Conservation (phyloP, 1,140 invertebrate genomes). For the Psix sp. region DNA sequence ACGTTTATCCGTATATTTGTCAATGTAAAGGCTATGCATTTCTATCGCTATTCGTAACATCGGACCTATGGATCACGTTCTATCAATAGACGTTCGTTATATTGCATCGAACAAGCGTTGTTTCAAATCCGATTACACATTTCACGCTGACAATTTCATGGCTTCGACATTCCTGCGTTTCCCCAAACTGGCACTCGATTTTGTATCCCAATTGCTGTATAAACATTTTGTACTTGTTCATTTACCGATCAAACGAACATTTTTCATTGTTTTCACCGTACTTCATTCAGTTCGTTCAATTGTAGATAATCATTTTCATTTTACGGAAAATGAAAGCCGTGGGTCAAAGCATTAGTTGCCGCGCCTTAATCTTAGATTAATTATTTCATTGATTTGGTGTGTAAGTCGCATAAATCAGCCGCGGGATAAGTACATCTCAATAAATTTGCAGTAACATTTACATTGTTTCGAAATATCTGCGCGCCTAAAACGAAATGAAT, state of each 20-base stretch:
- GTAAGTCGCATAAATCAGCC: too few species aligned
- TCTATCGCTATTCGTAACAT: conserved; percentile 54
- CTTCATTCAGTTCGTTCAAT: too few species aligned
- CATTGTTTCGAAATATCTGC: conserved; percentile 7
- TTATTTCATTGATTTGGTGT: too few species aligned
- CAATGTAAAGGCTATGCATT: conserved; percentile 48
- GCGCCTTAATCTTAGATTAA: too few species aligned
- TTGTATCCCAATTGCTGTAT: background rate
- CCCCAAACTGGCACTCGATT: background rate
- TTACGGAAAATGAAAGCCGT: too few species aligned
- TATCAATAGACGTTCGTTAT: conserved; percentile 57
- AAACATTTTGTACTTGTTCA: conserved; percentile 7
- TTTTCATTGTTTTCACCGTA: too few species aligned
- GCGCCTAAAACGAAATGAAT: conserved; percentile 6
- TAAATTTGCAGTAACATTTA: background rate
- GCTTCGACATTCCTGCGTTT: conserved; percentile 7
- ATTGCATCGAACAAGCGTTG: conserved; percentile 50
- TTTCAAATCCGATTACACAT: conserved; percentile 47
- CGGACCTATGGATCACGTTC: conserved; percentile 53
- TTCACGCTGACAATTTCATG: conserved; percentile 40
- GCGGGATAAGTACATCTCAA: too few species aligned
- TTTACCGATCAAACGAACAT: background rate
- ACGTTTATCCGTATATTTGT: conserved; percentile 33
- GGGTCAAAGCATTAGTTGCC: too few species aligned
- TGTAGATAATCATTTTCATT: too few species aligned